Evolutionary conservation across 2,888 invertebrate genomes (phyloP).

Genomic region (Ametastegia equiseti): DNA sequence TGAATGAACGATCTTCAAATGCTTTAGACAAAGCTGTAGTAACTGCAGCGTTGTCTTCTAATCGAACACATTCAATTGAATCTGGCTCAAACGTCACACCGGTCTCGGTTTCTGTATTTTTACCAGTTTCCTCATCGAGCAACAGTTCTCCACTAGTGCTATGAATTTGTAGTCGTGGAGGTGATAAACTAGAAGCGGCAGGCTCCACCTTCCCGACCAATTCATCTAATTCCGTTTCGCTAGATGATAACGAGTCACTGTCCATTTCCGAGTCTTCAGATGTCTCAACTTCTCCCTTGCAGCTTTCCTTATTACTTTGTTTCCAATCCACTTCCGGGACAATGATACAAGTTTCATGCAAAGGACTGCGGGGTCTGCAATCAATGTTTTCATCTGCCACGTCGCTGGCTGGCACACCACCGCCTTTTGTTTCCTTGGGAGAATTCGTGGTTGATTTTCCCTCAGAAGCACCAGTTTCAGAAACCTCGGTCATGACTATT

Average conservation of each 20-base stretch:
- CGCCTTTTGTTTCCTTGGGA: conserved; percentile 32
- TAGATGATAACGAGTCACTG: conserved; percentile 80
- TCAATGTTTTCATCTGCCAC: conserved; percentile 51
- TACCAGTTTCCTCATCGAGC: conserved; percentile 70
- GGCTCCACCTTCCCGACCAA: conserved; percentile 54
- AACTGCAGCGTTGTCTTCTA: conserved; percentile 35
- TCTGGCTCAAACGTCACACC: conserved; percentile 70
- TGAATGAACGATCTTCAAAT: conserved; percentile 78
- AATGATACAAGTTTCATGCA: conserved; percentile 82
- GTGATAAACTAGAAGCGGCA: conserved; percentile 73
- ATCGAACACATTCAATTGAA: conserved; percentile 67
- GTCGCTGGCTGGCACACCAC: conserved; percentile 44
- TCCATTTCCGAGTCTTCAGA: conserved; percentile 77
- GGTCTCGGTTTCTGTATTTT: conserved; percentile 58
- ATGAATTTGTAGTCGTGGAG: conserved; percentile 86
- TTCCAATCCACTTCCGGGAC: conserved; percentile 82
- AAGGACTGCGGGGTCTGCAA: conserved; percentile 79
- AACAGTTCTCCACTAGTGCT: conserved; percentile 84
- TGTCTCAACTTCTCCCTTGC: conserved; percentile 60
- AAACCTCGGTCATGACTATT: conserved; percentile 1
- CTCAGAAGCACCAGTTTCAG: conserved; percentile 41
- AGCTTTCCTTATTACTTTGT: conserved; percentile 68
- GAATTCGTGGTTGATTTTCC: conserved; percentile 45
- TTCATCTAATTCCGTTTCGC: conserved; percentile 66
- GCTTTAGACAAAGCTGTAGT: conserved; percentile 75